phyloP scores from a whole-genome alignment of 1,140 invertebrate genomes.

The Euglossa dilemma region DNA sequence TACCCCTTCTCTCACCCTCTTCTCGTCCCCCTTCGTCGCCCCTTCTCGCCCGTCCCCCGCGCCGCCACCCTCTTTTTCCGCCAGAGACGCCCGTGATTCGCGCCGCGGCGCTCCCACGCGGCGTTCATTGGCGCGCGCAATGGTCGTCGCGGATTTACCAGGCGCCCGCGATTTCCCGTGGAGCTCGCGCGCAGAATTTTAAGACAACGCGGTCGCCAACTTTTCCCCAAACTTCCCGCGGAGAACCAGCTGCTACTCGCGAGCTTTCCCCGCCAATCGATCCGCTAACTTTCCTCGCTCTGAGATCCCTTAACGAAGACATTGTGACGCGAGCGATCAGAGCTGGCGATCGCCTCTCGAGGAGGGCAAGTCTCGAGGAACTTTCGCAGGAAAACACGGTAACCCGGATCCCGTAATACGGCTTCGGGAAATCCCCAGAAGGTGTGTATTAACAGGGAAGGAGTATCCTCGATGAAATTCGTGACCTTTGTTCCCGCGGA shows the following conservation, averaged over 20 bases:
- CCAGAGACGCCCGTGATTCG: neutral
- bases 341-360: neutral
- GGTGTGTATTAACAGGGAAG: neutral
- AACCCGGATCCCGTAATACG: neutral
- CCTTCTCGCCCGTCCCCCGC: too few species aligned
- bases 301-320: neutral
- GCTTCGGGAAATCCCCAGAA: neutral
- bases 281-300: neutral
- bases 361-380: neutral
- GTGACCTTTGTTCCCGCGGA: neutral
- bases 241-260: neutral
- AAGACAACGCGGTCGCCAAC: constrained; percentile 1
- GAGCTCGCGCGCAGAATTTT: constrained; percentile 27
- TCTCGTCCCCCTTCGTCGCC: too few species aligned
- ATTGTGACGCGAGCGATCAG: neutral
- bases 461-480: neutral
- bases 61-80: neutral
- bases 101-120: too few species aligned
- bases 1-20: neutral
- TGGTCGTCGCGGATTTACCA: constrained; percentile 58
- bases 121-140: too few species aligned
- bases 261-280: neutral
- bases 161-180: neutral
- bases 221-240: neutral
- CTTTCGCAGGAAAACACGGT: neutral